These are phyloP conservation scores for Typhlomys cinereus DNA, from an alignment of 2,113 vertebrate genomes.

Conservation along the genomic window DNA sequence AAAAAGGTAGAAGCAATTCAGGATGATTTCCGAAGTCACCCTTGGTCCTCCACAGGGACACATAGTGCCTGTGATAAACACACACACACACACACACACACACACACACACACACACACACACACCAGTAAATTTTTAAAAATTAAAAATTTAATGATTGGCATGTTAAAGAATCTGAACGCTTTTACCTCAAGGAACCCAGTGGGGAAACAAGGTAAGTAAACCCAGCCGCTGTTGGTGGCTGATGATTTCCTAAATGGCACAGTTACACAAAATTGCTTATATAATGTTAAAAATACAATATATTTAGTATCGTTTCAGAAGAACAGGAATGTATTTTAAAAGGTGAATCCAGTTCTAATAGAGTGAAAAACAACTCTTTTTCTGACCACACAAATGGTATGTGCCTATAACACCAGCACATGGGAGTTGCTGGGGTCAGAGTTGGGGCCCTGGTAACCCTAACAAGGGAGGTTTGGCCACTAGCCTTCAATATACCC, in stretches of 20 bases:
- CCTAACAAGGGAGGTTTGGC: background rate
- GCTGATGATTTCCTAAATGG: background rate
- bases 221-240: background rate
- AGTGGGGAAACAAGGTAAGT: background rate
- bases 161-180: background rate
- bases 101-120: background rate
- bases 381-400: background rate
- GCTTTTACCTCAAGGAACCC: background rate
- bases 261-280: background rate
- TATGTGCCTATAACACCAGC: background rate
- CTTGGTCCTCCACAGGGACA: too few relatives aligned
- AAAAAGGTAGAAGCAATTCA: too few relatives aligned
- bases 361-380: background rate
- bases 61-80: too few relatives aligned
- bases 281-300: background rate
- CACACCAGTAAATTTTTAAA: background rate
- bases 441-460: background rate
- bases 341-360: background rate
- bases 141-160: background rate
- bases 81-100: too few relatives aligned
- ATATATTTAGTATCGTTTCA: slow-evolving; percentile 2
- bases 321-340: background rate
- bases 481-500: background rate
- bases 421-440: background rate
- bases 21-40: too few relatives aligned